Base-by-base conservation (phyloP, 1,140 invertebrate genomes). In the Pogonognathellus flavescens region DNA sequence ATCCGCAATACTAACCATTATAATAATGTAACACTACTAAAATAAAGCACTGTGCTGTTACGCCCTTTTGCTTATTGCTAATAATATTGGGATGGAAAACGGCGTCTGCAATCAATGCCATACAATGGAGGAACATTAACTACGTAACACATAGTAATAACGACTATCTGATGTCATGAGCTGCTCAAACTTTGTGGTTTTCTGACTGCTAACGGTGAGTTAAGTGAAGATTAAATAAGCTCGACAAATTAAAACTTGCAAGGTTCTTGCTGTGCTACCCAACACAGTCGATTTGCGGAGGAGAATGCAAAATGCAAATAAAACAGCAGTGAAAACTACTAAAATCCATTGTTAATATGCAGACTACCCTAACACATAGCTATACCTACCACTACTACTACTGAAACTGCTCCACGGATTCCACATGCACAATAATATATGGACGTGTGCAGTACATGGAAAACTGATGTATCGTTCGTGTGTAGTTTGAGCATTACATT, bases 141-240 rank as follows among this genome's bases (percentile, higher is more conserved):
- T 76, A 9, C 5, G 25, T 76, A 76, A 76, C 70, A 76, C 70
- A 41, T 76, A 50, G 70, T 76, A 76, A 50, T 76, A 76, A 76
- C 70, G 31, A 76, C 13, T 76, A 76, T 76, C 70, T 76, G 70
- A 76, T 76, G 70, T 76, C 70, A 76, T 76, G 70, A 76, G 70
- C 70, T 76, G 25, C 70, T 76, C 70, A 76, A 76, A 76, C 70
- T 76, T 76, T 76, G 22, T 76, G 70, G 25, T 76, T 31, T 76
- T 49, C 70, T 72, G 20, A 16, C 41, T 50, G 70, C 41, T 66
- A 20, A 57, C 52, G 16, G 53, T 50, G 55, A 60, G 57, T 84
- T 72, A 84, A 70, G 50, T 84, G 49, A 41, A 52, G 41, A 84
- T 84, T 66, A 84, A 84, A 84, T 72, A 62, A 84, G 83, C 31